These are phyloP conservation scores for Rhadinocentrus ornatus DNA, from an alignment of 2,797 vertebrate genomes.

Conservation along the genomic window DNA sequence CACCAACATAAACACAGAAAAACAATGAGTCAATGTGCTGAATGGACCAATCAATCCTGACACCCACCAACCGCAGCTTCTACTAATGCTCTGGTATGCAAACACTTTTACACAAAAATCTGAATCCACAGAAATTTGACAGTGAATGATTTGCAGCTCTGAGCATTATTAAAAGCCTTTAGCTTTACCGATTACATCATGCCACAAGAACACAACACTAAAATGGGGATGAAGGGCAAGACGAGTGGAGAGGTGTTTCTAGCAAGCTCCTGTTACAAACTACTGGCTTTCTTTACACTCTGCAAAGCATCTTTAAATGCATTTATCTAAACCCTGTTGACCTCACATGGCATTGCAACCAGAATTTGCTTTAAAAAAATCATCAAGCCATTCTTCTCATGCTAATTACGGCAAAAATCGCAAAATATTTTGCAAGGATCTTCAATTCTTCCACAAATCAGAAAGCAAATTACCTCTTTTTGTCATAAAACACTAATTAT, in stretches of 20 bases:
- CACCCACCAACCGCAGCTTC: slow-evolving; percentile 56
- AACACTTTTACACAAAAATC: slow-evolving; percentile 6
- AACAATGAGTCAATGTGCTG: slow-evolving; percentile 33
- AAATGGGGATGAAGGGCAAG: slow-evolving; percentile 70
- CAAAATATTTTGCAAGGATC: not conserved
- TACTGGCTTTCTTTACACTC: slow-evolving; percentile 20
- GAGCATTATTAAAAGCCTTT: slow-evolving; percentile 78
- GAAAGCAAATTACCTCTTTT: not conserved
- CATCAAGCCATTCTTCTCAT: not conserved
- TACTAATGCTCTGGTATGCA: slow-evolving; percentile 63
- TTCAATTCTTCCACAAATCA: not conserved
- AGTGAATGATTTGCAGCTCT: slow-evolving; percentile 31
- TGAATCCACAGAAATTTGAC: slow-evolving; percentile 8
- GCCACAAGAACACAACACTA: slow-evolving; percentile 54
- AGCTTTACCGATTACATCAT: slow-evolving; percentile 62
- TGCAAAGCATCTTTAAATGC: not conserved
- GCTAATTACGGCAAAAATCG: not conserved
- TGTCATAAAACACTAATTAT: not conserved
- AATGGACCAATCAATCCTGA: slow-evolving; percentile 30
- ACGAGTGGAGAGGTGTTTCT: slow-evolving; percentile 67
- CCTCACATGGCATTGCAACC: not conserved
- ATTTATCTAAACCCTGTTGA: not conserved
- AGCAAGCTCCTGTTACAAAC: slow-evolving; percentile 79
- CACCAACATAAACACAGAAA: slow-evolving; percentile 24
- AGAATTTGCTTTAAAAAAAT: not conserved